phyloP scores from a whole-genome alignment of 1,140 invertebrate genomes.

The Drosophila carrolli region DNA sequence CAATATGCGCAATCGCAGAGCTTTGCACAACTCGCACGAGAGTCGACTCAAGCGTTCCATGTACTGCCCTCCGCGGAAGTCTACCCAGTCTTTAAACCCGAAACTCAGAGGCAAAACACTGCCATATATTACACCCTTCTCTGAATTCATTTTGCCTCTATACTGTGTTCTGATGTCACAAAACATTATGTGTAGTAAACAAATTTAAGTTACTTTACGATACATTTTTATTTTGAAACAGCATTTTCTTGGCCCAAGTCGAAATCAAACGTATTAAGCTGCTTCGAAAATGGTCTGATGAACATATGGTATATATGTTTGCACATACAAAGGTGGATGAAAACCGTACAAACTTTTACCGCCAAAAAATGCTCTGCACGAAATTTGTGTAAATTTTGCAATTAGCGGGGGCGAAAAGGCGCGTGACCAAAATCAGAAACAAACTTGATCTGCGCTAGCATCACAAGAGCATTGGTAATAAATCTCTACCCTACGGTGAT shows the following conservation, averaged over 20 bases:
- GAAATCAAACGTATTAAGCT: neutral
- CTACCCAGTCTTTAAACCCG: neutral
- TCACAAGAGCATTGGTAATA: neutral
- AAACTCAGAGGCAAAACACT: neutral
- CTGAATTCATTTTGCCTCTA: too few relatives aligned
- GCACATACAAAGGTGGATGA: neutral
- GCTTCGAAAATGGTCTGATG: slow-evolving; percentile 1
- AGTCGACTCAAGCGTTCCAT: slow-evolving; percentile 5
- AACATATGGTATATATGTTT: neutral
- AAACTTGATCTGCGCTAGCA: neutral
- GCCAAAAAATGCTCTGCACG: neutral
- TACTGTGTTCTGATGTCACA: too few relatives aligned
- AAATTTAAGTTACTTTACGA: too few relatives aligned
- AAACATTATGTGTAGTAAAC: too few relatives aligned
- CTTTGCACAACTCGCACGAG: slow-evolving; percentile 70
- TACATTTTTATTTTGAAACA: neutral
- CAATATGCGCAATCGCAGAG: slow-evolving; percentile 72
- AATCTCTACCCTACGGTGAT: neutral
- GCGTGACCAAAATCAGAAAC: slow-evolving; percentile 2
- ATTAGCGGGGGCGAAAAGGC: slow-evolving; percentile 10
- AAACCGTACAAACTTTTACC: neutral
- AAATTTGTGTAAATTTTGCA: slow-evolving; percentile 4
- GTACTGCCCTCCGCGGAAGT: neutral
- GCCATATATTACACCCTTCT: neutral
- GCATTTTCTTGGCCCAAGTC: neutral